Percentiles rank a stretch among this genome's conserved stretches.
Conservation (phyloP, 2,888 invertebrate species). For the Bellardia bayeri region DNA sequence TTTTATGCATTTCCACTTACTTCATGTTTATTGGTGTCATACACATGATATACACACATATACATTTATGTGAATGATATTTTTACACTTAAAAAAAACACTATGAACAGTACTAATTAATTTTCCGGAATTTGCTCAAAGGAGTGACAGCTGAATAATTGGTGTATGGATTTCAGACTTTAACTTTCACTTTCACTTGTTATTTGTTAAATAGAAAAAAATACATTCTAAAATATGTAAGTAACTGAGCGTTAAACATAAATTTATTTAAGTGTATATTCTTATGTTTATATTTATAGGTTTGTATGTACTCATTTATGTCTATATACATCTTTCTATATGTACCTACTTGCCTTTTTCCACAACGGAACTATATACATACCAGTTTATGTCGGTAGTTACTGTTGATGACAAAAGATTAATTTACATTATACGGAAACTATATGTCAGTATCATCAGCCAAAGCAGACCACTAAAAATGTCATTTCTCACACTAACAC, state of each 20-base stretch:
- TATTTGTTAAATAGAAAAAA: too few relatives aligned
- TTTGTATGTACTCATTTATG: not conserved
- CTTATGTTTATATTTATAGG: not conserved
- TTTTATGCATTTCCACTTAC: conserved; percentile 32
- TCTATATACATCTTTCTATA: conserved; percentile 12
- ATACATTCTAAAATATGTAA: too few relatives aligned
- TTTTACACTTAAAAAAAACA: not conserved
- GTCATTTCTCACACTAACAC: conserved; percentile 44
- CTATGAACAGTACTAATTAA: not conserved
- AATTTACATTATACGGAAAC: conserved; percentile 79
- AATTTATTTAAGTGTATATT: conserved; percentile 1
- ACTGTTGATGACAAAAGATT: conserved; percentile 71
- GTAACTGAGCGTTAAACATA: not conserved
- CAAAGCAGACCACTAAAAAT: conserved; percentile 64
- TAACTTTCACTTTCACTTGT: too few relatives aligned
- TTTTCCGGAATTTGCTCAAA: not conserved
- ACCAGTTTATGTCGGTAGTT: conserved; percentile 56
- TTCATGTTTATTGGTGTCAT: conserved; percentile 35
- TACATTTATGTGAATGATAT: not conserved
- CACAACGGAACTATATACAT: conserved; percentile 7
- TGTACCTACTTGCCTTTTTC: not conserved
- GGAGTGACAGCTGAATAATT: too few relatives aligned
- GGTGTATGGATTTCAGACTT: too few relatives aligned
- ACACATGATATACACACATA: not conserved
- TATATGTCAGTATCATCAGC: conserved; percentile 76